Evolutionary conservation across 2,797 vertebrate species (phyloP), one percentile per base, ranked within the genome.

Genomic region (Rhynchonycteris naso): DNA sequence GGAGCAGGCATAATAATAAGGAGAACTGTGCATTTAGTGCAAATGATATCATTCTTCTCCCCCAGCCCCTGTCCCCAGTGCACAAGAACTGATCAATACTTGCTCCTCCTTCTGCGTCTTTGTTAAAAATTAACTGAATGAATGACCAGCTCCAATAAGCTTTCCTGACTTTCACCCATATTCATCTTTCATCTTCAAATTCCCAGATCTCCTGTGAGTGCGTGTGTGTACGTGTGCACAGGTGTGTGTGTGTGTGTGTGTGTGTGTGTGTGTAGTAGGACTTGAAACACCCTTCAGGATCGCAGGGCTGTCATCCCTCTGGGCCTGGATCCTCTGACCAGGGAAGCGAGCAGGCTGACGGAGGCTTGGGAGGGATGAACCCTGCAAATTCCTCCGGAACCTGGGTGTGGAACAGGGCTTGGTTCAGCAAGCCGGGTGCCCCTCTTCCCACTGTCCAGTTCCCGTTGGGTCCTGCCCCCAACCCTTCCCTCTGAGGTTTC

Each of bases 111-210:
- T 78, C 38, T 65, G 5, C 88, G 63, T 78, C 24, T 56, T 75
- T 47, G 81, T 22, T 26, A 50, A 91, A 95, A 90, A 26, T 58
- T 59, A 83, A 24, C 78, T 12, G 82, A 19, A 12, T 24, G 21
- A 76, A 84, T 89, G 38, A 33, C 22, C 47, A 82, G 22, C 16
- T 88, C 43, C 35, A 80, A 54, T 2, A 59, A 43, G 71, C 61
- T 35, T 89, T 74, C 18, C n/a, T 92, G 65, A 68, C 50, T 61
- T 90, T 79, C 4, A 63, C 33, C 24, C 28, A 21, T 4, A 2
- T 65, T 47, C n/a, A n/a, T 52, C 43, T 65, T 72, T 19, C 13
- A 18, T 63, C 11, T n/a, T 85, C 47, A 21, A 28, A 69, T 19
- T 54, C 58, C 28, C 30, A 30, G 15, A 9, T 30, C 19, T 79